Percentiles rank a stretch among this genome's conserved stretches.
These are phyloP conservation scores for Norana najaformis DNA, from an alignment of 2,888 invertebrate genomes.

Conservation along the genomic window DNA sequence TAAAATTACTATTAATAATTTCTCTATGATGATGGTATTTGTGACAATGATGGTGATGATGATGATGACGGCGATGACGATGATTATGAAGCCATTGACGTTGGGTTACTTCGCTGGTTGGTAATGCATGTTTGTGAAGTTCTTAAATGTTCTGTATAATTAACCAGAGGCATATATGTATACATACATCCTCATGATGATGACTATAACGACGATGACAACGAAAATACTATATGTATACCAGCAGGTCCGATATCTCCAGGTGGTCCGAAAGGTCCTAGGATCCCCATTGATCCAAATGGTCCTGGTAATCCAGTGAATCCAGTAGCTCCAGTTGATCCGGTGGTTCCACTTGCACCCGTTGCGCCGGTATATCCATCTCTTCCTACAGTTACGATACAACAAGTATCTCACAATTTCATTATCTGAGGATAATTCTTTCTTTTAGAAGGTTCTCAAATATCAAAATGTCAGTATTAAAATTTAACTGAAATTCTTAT, in stretches of 20 bases:
- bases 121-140: background rate
- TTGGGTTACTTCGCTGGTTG: background rate
- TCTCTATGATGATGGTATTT: too few species aligned
- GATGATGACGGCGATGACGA: too few species aligned
- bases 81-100: too few species aligned
- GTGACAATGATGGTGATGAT: too few species aligned
- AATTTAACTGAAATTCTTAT: background rate
- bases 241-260: conserved; percentile 28
- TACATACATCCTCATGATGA: background rate
- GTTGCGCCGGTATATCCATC: conserved; percentile 28
- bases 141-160: background rate
- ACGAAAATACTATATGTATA: background rate
- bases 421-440: background rate
- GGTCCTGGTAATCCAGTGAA: conserved; percentile 26
- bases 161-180: background rate
- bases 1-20: too few species aligned
- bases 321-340: conserved; percentile 28
- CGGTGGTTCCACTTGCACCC: conserved; percentile 28
- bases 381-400: conserved; percentile 18
- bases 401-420: background rate
- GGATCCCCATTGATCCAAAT: background rate
- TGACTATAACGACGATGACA: background rate
- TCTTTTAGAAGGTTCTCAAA: background rate
- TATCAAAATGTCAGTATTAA: too few species aligned
- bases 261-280: conserved; percentile 19